phyloP scores from a whole-genome alignment of 2,888 invertebrate genomes.

The Pseudoips prasinana region DNA sequence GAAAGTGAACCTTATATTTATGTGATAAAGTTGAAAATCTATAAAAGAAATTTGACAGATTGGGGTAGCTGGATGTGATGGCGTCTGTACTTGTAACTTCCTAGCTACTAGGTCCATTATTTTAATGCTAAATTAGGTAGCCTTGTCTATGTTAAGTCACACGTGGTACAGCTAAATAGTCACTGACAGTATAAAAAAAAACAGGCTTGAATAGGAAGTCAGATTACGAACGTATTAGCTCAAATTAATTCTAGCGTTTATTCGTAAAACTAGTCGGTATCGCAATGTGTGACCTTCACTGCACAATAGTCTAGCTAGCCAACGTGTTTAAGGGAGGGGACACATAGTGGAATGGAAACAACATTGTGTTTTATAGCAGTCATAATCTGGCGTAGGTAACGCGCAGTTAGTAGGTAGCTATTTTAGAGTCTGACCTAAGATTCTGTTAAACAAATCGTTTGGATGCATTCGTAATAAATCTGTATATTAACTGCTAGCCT shows the following conservation, averaged over 20 bases:
- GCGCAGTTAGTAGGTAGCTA: neutral
- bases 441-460: neutral
- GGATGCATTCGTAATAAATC: no score
- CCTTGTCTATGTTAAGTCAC: no score
- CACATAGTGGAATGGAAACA: slow-evolving; percentile 37
- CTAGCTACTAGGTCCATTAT: no score
- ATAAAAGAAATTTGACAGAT: no score
- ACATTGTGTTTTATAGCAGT: slow-evolving; percentile 19
- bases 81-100: no score
- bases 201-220: slow-evolving; percentile 21
- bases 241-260: slow-evolving; percentile 24
- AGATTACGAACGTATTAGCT: slow-evolving; percentile 19
- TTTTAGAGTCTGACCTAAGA: neutral
- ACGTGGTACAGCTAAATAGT: no score
- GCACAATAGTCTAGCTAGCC: slow-evolving; percentile 59
- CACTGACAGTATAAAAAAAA: no score
- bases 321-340: slow-evolving; percentile 55
- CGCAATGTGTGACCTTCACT: slow-evolving; percentile 64
- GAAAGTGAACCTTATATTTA: no score
- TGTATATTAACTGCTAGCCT: no score
- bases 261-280: slow-evolving; percentile 38
- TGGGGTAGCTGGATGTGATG: no score
- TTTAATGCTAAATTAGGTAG: no score
- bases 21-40: no score
- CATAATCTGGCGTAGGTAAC: neutral